Conservation (phyloP, 2,888 invertebrate species). For the Caenorhabditis japonica region DNA sequence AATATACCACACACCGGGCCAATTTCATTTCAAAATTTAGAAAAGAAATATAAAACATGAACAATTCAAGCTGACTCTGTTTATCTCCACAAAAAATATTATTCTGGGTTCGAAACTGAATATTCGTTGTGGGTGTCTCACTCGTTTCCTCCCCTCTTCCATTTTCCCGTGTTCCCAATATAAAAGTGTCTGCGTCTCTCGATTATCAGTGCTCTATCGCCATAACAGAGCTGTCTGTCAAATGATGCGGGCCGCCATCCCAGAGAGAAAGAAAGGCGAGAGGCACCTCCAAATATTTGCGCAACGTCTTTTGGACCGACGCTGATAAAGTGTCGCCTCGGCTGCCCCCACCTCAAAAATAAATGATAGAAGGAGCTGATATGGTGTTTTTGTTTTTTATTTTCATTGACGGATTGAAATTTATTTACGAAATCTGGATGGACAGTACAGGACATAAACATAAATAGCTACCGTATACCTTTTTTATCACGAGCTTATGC, state of each 20-base stretch:
- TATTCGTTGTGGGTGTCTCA: constrained; percentile 13
- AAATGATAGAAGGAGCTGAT: too few relatives aligned
- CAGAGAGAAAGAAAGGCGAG: constrained; percentile 1
- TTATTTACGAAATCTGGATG: too few relatives aligned
- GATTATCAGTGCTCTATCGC: constrained; percentile 18
- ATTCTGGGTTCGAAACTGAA: constrained; percentile 7
- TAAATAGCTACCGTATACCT: too few relatives aligned
- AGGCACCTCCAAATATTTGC: constrained; percentile 42
- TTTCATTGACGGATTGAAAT: too few relatives aligned
- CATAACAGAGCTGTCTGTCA: constrained; percentile 27
- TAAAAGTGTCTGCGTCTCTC: constrained; percentile 43
- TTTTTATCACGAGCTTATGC: too few relatives aligned
- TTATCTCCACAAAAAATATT: too few relatives aligned
- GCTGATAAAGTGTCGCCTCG: constrained; percentile 34
- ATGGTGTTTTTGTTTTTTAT: too few relatives aligned
- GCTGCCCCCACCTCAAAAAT: constrained; percentile 4
- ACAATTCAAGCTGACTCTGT: too few relatives aligned
- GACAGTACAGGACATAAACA: too few relatives aligned
- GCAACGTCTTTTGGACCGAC: constrained; percentile 43
- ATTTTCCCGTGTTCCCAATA: constrained; percentile 25
- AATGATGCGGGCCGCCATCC: constrained; percentile 34
- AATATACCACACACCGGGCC: too few relatives aligned
- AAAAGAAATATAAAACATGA: too few relatives aligned
- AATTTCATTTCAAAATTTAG: too few relatives aligned
- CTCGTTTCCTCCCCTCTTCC: constrained; percentile 11